Evolutionary conservation across 2,113 vertebrate genomes (phyloP).

Genomic region (Nothobranchius furzeri): DNA sequence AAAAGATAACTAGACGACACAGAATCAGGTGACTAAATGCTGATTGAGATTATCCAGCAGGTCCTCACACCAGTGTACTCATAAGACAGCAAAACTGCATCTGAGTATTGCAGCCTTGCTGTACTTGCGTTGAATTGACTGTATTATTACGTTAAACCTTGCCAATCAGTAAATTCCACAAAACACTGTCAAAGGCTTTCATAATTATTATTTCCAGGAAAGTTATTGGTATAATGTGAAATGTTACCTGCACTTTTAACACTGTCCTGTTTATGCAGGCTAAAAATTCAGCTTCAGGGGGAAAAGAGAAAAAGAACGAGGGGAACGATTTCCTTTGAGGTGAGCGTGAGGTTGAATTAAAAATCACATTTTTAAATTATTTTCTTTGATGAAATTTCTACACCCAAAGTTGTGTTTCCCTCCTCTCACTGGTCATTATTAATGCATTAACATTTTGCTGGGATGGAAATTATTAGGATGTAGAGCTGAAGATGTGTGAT

Average conservation of each 20-base stretch:
- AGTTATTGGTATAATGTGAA: conserved; percentile 1
- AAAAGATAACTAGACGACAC: too few relatives aligned
- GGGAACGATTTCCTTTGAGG: conserved; percentile 30
- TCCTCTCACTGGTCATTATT: conserved; percentile 56
- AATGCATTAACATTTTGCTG: conserved; percentile 68
- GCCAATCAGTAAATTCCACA: conserved; percentile 18
- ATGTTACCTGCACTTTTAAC: conserved; percentile 12
- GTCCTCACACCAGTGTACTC: too few relatives aligned
- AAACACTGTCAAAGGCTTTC: conserved; percentile 45
- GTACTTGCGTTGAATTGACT: conserved; percentile 5
- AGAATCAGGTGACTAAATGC: too few relatives aligned
- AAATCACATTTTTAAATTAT: conserved; percentile 58
- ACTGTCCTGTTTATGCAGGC: conserved; percentile 1
- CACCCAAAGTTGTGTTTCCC: conserved; percentile 52
- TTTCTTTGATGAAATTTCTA: conserved; percentile 72
- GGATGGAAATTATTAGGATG: conserved; percentile 57
- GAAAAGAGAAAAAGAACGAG: conserved; percentile 1
- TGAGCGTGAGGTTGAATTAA: conserved; percentile 40
- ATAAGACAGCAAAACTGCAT: too few relatives aligned
- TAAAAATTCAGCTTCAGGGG: conserved; percentile 29
- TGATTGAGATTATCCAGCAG: too few relatives aligned
- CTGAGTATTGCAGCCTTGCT: too few relatives aligned
- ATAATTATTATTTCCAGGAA: background rate
- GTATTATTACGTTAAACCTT: background rate
- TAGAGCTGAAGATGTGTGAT: conserved; percentile 44